Base-by-base conservation (phyloP, 1,140 invertebrate species). In the Papilio glaucus region DNA sequence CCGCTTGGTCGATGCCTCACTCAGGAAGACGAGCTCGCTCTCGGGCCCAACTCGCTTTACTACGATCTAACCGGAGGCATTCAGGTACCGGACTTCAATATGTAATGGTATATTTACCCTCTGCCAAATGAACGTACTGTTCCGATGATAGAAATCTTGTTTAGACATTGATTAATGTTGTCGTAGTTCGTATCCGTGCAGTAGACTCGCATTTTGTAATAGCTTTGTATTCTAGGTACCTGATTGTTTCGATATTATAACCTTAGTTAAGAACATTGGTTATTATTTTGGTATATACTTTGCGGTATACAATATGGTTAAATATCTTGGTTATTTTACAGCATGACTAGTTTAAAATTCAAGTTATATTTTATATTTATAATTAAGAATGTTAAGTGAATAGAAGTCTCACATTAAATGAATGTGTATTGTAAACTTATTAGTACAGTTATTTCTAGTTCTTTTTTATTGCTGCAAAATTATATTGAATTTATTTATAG, bases 31-130 rank as follows among this genome's bases (percentile, higher is more conserved):
- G 91, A 92, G 84, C 87, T 90, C 84, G 91, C 85, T 77, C 83
- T 91, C 85, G 91, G 87, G 79, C 83, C 89, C 85, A 87, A 90
- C 88, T 90, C 90, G 84, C 89, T 89, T 87, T 93, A 91, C 91
- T 91, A 92, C 91, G 89, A 92, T 87, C 84, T 93, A 87, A 88
- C 90, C 82, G 90, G 91, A 93, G 90, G 89, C 88, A 89, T 90
- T 92, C 91, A 93, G 91, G 91, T 93, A 93, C 88, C 88, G 70
- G 73, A 79, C 77, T 77, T 72, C 73, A 77, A 76, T 77, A 76
- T 76, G 71, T 76, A 73, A 76, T 70, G 71, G 67, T 69, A 69
- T 69, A 69, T 69, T 62, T 71, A 61, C 12, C 61, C 67, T 45
- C 60, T 53, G 33, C 45, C 69, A 71, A 67, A 71, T 78, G 77